These are phyloP conservation scores for Scaptomyza cyrtandrae DNA, from an alignment of 2,888 invertebrate genomes.

Conservation along the genomic window DNA sequence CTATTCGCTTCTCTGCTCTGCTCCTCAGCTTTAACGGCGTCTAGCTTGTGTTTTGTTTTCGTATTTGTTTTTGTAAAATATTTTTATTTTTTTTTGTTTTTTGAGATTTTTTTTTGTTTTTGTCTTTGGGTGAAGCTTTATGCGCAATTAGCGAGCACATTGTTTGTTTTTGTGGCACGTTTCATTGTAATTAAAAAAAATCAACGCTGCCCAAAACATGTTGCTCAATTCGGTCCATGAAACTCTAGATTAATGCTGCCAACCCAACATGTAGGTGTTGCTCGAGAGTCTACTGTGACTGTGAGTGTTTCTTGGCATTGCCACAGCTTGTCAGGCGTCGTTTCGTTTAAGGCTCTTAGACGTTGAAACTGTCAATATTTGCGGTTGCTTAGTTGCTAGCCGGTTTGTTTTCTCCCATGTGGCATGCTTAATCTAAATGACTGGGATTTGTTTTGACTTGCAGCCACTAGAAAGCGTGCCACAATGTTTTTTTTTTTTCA, in stretches of 20 bases:
- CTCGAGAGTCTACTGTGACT: constrained; percentile 12
- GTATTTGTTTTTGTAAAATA: constrained; percentile 39
- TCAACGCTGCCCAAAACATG: constrained; percentile 45
- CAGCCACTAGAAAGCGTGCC: constrained; percentile 14
- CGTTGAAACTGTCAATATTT: constrained; percentile 55
- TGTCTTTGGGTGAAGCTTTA: constrained; percentile 53
- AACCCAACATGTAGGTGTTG: constrained; percentile 44
- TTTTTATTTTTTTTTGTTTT: constrained; percentile 2
- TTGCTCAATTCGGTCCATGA: constrained; percentile 29
- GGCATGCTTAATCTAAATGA: constrained; percentile 29
- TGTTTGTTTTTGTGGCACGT: constrained; percentile 75
- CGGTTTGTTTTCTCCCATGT: constrained; percentile 30
- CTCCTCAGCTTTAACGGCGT: constrained; percentile 6
- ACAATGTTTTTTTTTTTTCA: not conserved
- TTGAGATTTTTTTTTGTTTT: constrained; percentile 10
- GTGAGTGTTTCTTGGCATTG: constrained; percentile 7
- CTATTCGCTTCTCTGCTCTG: not conserved
- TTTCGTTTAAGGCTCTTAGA: constrained; percentile 30
- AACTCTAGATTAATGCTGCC: constrained; percentile 25
- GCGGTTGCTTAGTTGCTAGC: constrained; percentile 21
- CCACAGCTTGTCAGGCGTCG: constrained; percentile 3
- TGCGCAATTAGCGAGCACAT: constrained; percentile 74
- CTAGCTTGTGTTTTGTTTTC: constrained; percentile 34
- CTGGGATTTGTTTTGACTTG: constrained; percentile 23
- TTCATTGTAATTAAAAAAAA: constrained; percentile 74